These are phyloP conservation scores for Cygnus buccinator DNA, from an alignment of 2,113 vertebrate species.

Conservation along the genomic window DNA sequence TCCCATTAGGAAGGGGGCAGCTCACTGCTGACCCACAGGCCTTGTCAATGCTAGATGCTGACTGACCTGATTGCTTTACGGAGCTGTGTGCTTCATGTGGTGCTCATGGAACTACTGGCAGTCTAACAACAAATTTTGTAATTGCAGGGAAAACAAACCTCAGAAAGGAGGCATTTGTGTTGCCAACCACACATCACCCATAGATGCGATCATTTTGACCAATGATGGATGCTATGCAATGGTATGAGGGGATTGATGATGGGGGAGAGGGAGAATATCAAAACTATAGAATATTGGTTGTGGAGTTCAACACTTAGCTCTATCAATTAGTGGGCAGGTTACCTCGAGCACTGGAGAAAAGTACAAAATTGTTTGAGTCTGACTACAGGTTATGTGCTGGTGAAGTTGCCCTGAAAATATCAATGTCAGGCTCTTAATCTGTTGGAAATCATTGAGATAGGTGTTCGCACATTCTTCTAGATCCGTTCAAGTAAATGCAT, in stretches of 20 bases:
- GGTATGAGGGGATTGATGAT: conserved; percentile 73
- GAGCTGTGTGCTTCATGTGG: neutral
- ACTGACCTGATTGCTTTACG: neutral
- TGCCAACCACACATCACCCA: conserved; percentile 95
- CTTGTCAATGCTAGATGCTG: neutral
- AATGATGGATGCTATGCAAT: conserved; percentile 97
- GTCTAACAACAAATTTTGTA: conserved; percentile 9
- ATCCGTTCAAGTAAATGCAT: neutral
- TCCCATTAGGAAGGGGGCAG: neutral
- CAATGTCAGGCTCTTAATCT: neutral
- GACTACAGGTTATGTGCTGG: neutral
- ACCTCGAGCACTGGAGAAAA: neutral
- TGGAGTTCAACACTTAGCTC: neutral
- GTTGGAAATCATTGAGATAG: neutral
- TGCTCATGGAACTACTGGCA: neutral
- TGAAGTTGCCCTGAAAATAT: neutral
- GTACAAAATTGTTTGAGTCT: neutral
- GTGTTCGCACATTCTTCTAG: rapidly evolving
- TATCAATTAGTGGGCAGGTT: neutral
- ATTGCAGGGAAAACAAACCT: conserved; percentile 88
- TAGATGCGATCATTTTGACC: conserved; percentile 92
- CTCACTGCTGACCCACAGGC: neutral
- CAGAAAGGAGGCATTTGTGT: conserved; percentile 96
- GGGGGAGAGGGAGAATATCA: neutral
- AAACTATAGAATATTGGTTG: neutral